These are phyloP conservation scores for Zootermopsis nevadensis DNA, from an alignment of 2,888 invertebrate species.

Conservation along the genomic window DNA sequence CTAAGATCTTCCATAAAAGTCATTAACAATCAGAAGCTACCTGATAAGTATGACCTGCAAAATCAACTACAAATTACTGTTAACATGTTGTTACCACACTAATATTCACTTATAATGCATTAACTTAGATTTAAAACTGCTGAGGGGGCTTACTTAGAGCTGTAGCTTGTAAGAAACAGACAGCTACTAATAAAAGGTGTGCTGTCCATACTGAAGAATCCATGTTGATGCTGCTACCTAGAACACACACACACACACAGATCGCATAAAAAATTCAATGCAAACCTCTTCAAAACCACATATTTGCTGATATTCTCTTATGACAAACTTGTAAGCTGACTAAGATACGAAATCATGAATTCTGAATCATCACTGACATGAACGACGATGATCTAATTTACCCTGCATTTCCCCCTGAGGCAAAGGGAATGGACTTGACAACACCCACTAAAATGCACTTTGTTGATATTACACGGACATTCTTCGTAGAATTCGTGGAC, in stretches of 20 bases:
- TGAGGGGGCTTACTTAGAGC: conserved; percentile 54
- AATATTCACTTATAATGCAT: too few species aligned
- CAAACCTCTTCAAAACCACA: conserved; percentile 7
- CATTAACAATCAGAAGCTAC: too few species aligned
- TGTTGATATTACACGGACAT: background rate
- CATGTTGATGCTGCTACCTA: conserved; percentile 41
- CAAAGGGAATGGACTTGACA: conserved; percentile 65
- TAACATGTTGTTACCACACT: too few species aligned
- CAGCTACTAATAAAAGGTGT: conserved; percentile 40
- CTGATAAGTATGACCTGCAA: too few species aligned
- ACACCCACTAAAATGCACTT: conserved; percentile 64
- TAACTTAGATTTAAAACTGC: too few species aligned
- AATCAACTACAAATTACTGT: too few species aligned
- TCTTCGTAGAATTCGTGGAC: background rate
- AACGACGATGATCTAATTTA: conserved; percentile 45
- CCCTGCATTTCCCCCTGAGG: conserved; percentile 58
- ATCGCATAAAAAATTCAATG: background rate
- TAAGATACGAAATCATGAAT: conserved; percentile 1
- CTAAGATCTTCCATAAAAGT: too few species aligned
- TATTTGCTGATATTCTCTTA: background rate
- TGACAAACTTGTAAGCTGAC: background rate
- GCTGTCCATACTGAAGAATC: conserved; percentile 40
- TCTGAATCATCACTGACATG: conserved; percentile 44
- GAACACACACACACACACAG: background rate
- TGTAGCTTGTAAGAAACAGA: conserved; percentile 51